Conservation (phyloP, 1,140 invertebrate species). For the Pogonomyrmex barbatus region DNA sequence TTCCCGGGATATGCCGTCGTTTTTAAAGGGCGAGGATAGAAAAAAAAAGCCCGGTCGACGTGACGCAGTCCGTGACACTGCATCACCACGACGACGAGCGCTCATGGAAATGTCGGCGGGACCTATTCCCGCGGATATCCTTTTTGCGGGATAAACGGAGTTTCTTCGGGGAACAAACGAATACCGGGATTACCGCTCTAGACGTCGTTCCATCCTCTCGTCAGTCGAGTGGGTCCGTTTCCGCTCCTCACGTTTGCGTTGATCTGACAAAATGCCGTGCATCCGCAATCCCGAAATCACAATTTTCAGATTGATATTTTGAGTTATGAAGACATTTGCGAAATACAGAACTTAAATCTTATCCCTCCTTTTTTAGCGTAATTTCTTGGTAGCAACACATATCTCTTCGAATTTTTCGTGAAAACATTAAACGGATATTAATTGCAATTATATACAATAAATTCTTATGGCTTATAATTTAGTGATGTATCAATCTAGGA, state of each 20-base stretch:
- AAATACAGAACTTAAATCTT: not conserved
- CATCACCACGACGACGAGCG: constrained; percentile 23
- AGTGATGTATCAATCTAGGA: not conserved
- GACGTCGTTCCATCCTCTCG: constrained; percentile 19
- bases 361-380: not conserved
- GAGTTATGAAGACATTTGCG: not conserved
- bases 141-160: constrained; percentile 57
- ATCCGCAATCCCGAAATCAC: constrained; percentile 36
- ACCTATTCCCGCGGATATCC: constrained; percentile 46
- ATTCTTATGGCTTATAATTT: not conserved
- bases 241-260: not conserved
- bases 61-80: constrained; percentile 39
- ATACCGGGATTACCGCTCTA: constrained; percentile 46
- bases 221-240: constrained; percentile 17
- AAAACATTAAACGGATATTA: not conserved
- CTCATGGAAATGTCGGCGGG: constrained; percentile 40
- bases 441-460: not conserved
- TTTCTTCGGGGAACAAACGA: constrained; percentile 49
- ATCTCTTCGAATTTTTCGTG: not conserved
- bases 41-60: constrained; percentile 39
- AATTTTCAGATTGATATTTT: constrained; percentile 9
- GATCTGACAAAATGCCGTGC: constrained; percentile 41
- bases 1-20: not conserved
- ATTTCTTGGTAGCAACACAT: not conserved
- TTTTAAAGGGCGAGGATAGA: constrained; percentile 21